phyloP scores from a whole-genome alignment of 2,113 vertebrate genomes.

The Archilochus colubris region DNA sequence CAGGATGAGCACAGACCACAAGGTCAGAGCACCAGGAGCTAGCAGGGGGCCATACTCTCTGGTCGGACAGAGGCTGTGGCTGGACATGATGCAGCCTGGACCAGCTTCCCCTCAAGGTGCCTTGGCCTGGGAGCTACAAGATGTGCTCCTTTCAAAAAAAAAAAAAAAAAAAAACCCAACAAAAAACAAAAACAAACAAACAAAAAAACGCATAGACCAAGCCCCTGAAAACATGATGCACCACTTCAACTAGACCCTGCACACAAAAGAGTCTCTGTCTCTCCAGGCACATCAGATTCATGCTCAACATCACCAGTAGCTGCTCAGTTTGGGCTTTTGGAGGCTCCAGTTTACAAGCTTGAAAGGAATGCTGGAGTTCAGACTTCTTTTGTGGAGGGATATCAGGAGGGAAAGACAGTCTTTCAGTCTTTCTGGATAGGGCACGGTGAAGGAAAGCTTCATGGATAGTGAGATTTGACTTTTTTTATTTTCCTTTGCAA shows the following conservation, averaged over 20 bases:
- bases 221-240: not conserved
- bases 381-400: not conserved
- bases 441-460: not conserved
- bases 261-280: not conserved
- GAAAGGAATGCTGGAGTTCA: not conserved
- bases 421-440: not conserved
- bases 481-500: not conserved
- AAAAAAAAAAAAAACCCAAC: too few relatives aligned
- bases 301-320: not conserved
- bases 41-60: not conserved
- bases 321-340: not conserved
- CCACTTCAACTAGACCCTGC: not conserved
- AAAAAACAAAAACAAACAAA: too few relatives aligned
- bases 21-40: not conserved
- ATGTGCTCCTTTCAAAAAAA: not conserved
- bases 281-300: not conserved
- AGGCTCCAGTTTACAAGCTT: not conserved
- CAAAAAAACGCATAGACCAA: not conserved
- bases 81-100: not conserved
- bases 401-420: not conserved
- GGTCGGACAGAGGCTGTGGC: fast-evolving
- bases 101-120: not conserved
- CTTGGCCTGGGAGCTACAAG: not conserved
- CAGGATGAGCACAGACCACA: not conserved
- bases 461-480: not conserved